Conservation (phyloP, 30 jellyfish, hydroid and myxozoan species). For the Mastigias papua region DNA sequence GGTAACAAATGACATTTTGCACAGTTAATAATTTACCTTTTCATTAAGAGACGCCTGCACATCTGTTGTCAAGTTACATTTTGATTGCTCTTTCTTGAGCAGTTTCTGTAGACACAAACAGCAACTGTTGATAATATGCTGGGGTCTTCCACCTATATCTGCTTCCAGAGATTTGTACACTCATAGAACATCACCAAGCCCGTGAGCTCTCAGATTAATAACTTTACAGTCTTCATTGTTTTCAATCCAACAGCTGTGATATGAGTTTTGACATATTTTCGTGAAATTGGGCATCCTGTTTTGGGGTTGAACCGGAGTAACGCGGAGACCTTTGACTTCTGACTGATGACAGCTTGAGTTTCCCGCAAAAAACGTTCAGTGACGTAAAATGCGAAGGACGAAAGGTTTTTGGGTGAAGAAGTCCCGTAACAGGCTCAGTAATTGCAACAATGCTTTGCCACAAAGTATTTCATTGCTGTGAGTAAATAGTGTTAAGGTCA, state of each 20-base stretch:
- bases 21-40: background rate
- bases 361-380: conserved; percentile 1
- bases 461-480: background rate
- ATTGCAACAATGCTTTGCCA: background rate
- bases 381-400: background rate
- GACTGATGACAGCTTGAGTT: background rate
- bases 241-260: conserved; percentile 20
- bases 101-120: background rate
- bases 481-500: background rate
- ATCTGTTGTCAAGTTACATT: background rate
- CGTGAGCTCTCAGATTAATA: conserved; percentile 32
- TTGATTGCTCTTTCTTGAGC: background rate
- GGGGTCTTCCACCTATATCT: conserved; percentile 11
- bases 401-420: background rate
- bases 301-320: background rate
- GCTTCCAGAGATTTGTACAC: conserved; percentile 24
- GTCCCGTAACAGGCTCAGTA: background rate
- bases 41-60: background rate
- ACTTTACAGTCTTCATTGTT: background rate
- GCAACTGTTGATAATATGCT: background rate
- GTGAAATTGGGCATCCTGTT: conserved; percentile 9
- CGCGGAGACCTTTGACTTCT: background rate
- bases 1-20: background rate
- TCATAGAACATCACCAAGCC: conserved; percentile 30
- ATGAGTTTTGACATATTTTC: conserved; percentile 19